Evolutionary conservation across 2,888 invertebrate genomes (phyloP).

Genomic region (Xestobium rufovillosum): DNA sequence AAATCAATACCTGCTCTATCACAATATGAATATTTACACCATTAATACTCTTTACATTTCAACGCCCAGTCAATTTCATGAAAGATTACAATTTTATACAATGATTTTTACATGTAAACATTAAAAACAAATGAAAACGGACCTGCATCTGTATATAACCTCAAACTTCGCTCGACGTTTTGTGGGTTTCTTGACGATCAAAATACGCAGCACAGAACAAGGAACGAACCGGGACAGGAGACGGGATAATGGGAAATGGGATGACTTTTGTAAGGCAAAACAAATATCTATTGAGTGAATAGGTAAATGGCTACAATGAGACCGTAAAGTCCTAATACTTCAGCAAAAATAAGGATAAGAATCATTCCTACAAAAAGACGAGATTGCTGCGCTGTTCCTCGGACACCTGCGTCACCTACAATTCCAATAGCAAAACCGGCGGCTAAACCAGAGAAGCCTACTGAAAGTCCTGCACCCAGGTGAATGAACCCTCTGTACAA

Average conservation of each 20-base stretch:
- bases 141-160: too few relatives aligned
- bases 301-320: conserved; percentile 99
- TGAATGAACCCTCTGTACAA: conserved; percentile 95
- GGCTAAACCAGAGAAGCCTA: conserved; percentile 95
- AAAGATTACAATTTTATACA: conserved; percentile 35
- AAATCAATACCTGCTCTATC: conserved; percentile 27
- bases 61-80: conserved; percentile 33
- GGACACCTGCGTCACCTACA: conserved; percentile 97
- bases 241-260: conserved; percentile 6
- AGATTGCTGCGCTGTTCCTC: conserved; percentile 99
- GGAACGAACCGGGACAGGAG: neutral
- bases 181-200: conserved; percentile 2
- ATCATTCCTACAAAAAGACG: conserved; percentile 99
- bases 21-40: conserved; percentile 32
- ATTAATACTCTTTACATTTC: too few relatives aligned
- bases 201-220: too few relatives aligned
- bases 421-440: conserved; percentile 99
- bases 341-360: conserved; percentile 99
- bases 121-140: conserved; percentile 34
- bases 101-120: conserved; percentile 39
- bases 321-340: conserved; percentile 99
- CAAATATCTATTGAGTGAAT: conserved; percentile 81
- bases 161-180: too few relatives aligned
- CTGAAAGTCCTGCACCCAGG: conserved; percentile 93
- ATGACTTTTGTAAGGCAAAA: conserved; percentile 20